Evolutionary conservation across 2,888 invertebrate genomes (phyloP).

Genomic region (Autographa pulchrina): DNA sequence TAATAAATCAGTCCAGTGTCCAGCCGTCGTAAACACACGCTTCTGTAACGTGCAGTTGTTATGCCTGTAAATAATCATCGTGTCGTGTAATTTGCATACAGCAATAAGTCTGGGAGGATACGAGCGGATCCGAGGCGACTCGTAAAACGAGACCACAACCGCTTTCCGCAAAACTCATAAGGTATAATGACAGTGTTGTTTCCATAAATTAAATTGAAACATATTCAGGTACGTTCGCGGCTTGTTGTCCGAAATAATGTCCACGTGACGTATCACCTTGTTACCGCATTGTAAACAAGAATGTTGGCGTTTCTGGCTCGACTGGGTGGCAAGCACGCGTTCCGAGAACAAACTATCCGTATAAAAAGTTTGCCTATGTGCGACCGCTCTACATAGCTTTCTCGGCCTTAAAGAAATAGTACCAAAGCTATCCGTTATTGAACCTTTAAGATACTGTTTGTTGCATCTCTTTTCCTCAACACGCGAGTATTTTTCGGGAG

Average conservation of each 20-base stretch:
- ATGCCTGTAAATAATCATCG: constrained; percentile 75
- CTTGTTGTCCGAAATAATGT: constrained; percentile 27
- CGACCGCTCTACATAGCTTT: constrained; percentile 22
- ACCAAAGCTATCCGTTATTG: constrained; percentile 19
- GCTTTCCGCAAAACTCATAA: constrained; percentile 72
- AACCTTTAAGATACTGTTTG: constrained; percentile 10
- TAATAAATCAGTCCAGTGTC: constrained; percentile 44
- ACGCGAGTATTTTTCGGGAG: constrained; percentile 10
- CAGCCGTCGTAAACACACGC: constrained; percentile 61
- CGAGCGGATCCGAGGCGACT: constrained; percentile 67
- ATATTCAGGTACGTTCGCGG: constrained; percentile 60
- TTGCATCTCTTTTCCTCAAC: not conserved
- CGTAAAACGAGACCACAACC: constrained; percentile 71
- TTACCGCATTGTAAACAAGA: constrained; percentile 38
- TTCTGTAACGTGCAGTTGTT: constrained; percentile 67
- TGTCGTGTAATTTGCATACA: constrained; percentile 81
- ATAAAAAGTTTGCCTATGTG: constrained; percentile 28
- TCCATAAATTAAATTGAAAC: constrained; percentile 64
- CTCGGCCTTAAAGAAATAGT: constrained; percentile 22
- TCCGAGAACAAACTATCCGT: constrained; percentile 41
- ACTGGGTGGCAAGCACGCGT: constrained; percentile 27
- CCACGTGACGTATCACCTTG: constrained; percentile 26
- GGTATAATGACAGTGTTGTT: constrained; percentile 63
- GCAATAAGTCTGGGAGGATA: constrained; percentile 77
- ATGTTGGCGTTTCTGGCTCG: constrained; percentile 32